Evolutionary conservation across 2,797 vertebrate genomes (phyloP).

Genomic region (Melanotaenia nigrans): DNA sequence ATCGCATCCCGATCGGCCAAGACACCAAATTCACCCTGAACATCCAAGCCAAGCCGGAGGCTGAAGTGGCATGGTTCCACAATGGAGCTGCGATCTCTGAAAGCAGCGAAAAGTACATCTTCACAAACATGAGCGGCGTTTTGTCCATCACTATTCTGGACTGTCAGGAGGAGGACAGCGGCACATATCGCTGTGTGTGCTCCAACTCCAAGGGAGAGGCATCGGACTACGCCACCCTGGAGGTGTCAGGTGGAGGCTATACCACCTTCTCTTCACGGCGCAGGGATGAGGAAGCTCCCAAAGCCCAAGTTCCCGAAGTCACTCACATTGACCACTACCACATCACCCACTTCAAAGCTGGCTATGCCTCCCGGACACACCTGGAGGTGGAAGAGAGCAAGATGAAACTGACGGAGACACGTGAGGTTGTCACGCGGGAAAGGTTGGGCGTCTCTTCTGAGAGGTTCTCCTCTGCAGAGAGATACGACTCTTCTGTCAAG

Average conservation of each 20-base stretch:
- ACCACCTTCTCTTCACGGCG: conserved; percentile 91
- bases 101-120: conserved; percentile 88
- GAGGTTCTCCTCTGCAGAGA: conserved; percentile 73
- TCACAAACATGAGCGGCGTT: conserved; percentile 93
- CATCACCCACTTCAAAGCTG: conserved; percentile 88
- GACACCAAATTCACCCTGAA: conserved; percentile 96
- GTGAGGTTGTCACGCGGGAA: conserved; percentile 85
- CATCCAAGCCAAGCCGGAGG: conserved; percentile 93
- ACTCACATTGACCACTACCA: conserved; percentile 92
- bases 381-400: conserved; percentile 89
- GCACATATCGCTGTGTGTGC: conserved; percentile 93
- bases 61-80: conserved; percentile 93
- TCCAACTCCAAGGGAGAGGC: conserved; percentile 95
- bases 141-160: conserved; percentile 91
- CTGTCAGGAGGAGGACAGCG: conserved; percentile 94
- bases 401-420: conserved; percentile 87
- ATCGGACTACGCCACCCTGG: conserved; percentile 95
- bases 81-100: conserved; percentile 90
- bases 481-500: conserved; percentile 76
- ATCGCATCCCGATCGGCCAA: conserved; percentile 91
- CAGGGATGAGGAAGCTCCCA: conserved; percentile 89
- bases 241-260: conserved; percentile 92
- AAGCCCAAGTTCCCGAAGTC: conserved; percentile 88
- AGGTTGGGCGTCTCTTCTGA: conserved; percentile 83
- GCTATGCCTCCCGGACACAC: conserved; percentile 88